Evolutionary conservation across 2,797 vertebrate species (phyloP), one percentile per base, ranked within the genome.

Genomic region (Cirrhinus molitorella): DNA sequence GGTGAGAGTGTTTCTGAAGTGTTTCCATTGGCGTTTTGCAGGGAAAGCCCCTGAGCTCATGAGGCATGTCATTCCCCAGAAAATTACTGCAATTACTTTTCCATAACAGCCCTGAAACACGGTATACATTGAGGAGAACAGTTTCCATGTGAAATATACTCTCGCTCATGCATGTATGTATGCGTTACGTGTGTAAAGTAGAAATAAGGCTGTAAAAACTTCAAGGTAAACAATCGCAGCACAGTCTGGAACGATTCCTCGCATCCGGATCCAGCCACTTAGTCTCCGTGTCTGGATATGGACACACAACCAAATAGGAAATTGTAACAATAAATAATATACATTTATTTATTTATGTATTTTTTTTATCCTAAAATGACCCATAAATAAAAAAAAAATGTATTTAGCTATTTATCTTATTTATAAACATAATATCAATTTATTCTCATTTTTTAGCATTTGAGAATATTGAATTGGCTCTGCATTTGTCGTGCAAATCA

Each of bases 81-180:
- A 90, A 91, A 93, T 91, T 90, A 88, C 59, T 14, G 86, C 89
- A 91, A 90, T 92, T 92, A 91, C 91, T 92, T 93, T 92, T 93
- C 90, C 91, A 92, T 90, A 91, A 92, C 90, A 89, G 90, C 81
- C 75, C 89, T 88, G 88, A 89, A 91, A 92, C 89, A 88, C 87
- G 91, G 92, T 89, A 85, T 90, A 90, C 89, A 89, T 89, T 88
- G 87, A 89, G 87, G 90, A 92, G 85, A 92, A 93, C 89, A 92
- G 89, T 91, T 91, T 92, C 89, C 91, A 92, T 90, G 85, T 90
- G 90, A 91, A 92, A 92, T 87, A 88, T 91, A 88, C n/a, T 80
- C 88, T 89, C 88, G 83, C 92, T 91, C 89, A 65, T 72, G 25
- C 67, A 6, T 80, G 51, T 17, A 28, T 28, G 57, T 59, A 59